Evolutionary conservation across 2,888 invertebrate species (phyloP), one percentile per base, ranked within the genome.

Genomic region (Sesamia inferens): DNA sequence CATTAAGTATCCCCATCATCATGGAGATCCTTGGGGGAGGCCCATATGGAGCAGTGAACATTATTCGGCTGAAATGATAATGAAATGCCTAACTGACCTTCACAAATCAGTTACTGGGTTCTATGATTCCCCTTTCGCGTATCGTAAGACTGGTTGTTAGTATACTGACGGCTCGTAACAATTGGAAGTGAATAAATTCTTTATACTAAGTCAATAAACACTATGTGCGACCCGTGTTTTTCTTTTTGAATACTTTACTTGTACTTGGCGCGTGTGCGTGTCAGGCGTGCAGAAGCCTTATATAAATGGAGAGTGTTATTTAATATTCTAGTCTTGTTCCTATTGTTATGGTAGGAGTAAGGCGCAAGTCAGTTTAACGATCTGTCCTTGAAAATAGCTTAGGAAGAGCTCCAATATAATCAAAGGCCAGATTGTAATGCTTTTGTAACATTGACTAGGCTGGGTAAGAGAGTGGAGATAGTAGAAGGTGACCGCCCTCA

Each of bases 341-440:
- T 42, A 71, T 75, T 79, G 80, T 75, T 42, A 24, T 67, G 57
- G 69, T 65, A 65, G n/a, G 31, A 64, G 19, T 48, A 19, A 16
- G 39, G n/a, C 4, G 6, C 16, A 39, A 39, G 16, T n/a, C 16
- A n/a, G 4, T 51, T 7, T 16, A n/a, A n/a, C 6, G 14, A 4
- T 14, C n/a, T 51, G 10, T n/a, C n/a, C 4, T 39, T 65, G 16
- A 39, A 10, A 6, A 13, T 47, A 10, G 7, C 47, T 2, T 24
- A n/a, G 8, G 13, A 48, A 3, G 5, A n/a, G 31, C 6, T 51
- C 51, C 4, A 51, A 31, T 39, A 16, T 10, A n/a, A n/a, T n/a
- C 2, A 51, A 6, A n/a, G 51, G 6, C 10, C 31, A 39, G 6
- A 10, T n/a, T 39, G 7, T 14, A 14, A 57, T 3, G 14, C 13